Conservation (phyloP, 2,888 invertebrate genomes). For the Thalpophila matura region DNA sequence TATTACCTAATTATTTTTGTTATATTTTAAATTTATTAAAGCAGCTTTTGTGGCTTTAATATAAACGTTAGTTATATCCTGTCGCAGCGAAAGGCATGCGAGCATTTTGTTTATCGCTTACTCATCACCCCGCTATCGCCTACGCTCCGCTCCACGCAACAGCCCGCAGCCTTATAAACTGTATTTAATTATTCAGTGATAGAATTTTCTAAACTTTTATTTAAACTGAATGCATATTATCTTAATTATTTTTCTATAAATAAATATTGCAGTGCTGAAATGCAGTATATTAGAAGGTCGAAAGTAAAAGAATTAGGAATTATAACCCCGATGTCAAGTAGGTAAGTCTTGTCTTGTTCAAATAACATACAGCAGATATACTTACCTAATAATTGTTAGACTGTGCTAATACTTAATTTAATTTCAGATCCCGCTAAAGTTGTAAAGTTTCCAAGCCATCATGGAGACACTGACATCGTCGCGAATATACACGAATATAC, state of each 20-base stretch:
- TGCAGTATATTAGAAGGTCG: slow-evolving; percentile 3
- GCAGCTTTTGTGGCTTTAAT: too few relatives aligned
- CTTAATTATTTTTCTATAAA: not conserved
- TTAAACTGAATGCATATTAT: not conserved
- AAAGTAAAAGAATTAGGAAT: not conserved
- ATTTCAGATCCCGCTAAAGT: slow-evolving; percentile 3
- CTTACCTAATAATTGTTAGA: too few relatives aligned
- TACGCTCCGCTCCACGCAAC: not conserved
- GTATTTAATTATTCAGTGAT: not conserved
- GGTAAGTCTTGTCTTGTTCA: slow-evolving; percentile 6
- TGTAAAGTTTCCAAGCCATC: not conserved
- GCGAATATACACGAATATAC: not conserved
- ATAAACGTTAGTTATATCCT: too few relatives aligned
- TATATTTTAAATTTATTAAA: too few relatives aligned
- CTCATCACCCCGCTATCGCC: not conserved
- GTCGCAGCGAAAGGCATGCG: too few relatives aligned
- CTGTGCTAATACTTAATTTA: too few relatives aligned
- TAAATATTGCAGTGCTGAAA: not conserved
- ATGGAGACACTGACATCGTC: slow-evolving; percentile 24
- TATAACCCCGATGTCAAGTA: not conserved
- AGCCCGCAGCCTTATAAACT: too few relatives aligned
- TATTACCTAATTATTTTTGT: too few relatives aligned
- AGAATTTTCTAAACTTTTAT: not conserved
- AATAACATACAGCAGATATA: too few relatives aligned
- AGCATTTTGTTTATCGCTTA: too few relatives aligned